These are phyloP conservation scores for Folsomia manolachei DNA, from an alignment of 2,888 invertebrate genomes.

Conservation along the genomic window DNA sequence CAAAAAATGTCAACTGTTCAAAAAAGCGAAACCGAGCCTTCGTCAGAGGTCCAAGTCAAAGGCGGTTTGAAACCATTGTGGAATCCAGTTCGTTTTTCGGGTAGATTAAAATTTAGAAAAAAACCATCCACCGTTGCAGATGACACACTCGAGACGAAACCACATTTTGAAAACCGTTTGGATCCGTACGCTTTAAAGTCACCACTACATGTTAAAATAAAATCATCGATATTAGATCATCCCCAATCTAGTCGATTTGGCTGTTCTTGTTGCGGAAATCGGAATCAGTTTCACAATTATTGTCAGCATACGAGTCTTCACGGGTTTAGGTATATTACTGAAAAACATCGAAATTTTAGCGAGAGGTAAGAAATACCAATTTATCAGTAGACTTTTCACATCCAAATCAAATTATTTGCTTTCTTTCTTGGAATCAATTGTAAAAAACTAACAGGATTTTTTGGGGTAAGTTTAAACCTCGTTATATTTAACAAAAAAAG, in stretches of 20 bases:
- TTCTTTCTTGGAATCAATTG: not conserved
- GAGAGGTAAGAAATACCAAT: slow-evolving; percentile 38
- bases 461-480: no score
- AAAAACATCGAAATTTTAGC: slow-evolving; percentile 37
- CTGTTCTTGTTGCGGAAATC: slow-evolving; percentile 33
- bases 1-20: no score
- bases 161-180: not conserved
- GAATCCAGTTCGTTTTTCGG: slow-evolving; percentile 31
- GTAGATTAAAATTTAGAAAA: slow-evolving; percentile 24
- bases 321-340: slow-evolving; percentile 46
- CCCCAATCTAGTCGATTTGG: no score
- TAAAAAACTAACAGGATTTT: slow-evolving; percentile 38
- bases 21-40: no score
- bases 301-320: slow-evolving; percentile 43
- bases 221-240: no score
- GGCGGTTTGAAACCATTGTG: slow-evolving; percentile 13
- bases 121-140: not conserved
- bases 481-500: no score
- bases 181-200: not conserved
- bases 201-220: not conserved
- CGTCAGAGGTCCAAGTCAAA: no score
- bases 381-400: not conserved
- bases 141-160: no score
- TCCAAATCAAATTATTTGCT: not conserved
- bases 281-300: slow-evolving; percentile 42